phyloP scores from a whole-genome alignment of 2,888 invertebrate genomes.

The Hypsopygia costalis region DNA sequence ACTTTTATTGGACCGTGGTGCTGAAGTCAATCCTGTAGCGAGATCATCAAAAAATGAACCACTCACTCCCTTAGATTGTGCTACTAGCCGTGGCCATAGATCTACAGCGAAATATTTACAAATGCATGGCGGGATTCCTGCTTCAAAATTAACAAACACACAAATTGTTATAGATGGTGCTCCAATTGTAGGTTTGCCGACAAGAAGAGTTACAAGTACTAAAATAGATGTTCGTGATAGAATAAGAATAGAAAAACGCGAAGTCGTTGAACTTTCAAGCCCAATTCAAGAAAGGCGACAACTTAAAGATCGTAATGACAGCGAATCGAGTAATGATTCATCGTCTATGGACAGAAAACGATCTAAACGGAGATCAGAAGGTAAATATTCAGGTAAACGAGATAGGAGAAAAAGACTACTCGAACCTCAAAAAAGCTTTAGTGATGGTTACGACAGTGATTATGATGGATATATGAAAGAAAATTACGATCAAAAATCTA shows the following conservation, averaged over 20 bases:
- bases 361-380: conserved; percentile 38
- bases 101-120: conserved; percentile 96
- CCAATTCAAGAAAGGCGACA: conserved; percentile 52
- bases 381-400: conserved; percentile 48
- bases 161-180: conserved; percentile 69
- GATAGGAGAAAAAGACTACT: conserved; percentile 54
- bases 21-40: conserved; percentile 91
- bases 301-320: conserved; percentile 40
- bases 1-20: conserved; percentile 90
- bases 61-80: conserved; percentile 95
- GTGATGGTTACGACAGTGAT: conserved; percentile 74
- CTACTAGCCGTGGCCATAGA: conserved; percentile 90
- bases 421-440: conserved; percentile 68
- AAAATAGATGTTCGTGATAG: conserved; percentile 73
- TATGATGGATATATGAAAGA: conserved; percentile 44
- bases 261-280: conserved; percentile 71
- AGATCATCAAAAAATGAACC: conserved; percentile 90
- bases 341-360: conserved; percentile 64
- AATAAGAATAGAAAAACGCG: conserved; percentile 74
- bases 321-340: conserved; percentile 63
- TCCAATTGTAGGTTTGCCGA: conserved; percentile 62
- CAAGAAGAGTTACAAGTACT: conserved; percentile 72
- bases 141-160: conserved; percentile 82
- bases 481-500: conserved; percentile 38
- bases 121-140: conserved; percentile 93